Conservation (phyloP, 2,797 vertebrate genomes). For the Bradypus variegatus region DNA sequence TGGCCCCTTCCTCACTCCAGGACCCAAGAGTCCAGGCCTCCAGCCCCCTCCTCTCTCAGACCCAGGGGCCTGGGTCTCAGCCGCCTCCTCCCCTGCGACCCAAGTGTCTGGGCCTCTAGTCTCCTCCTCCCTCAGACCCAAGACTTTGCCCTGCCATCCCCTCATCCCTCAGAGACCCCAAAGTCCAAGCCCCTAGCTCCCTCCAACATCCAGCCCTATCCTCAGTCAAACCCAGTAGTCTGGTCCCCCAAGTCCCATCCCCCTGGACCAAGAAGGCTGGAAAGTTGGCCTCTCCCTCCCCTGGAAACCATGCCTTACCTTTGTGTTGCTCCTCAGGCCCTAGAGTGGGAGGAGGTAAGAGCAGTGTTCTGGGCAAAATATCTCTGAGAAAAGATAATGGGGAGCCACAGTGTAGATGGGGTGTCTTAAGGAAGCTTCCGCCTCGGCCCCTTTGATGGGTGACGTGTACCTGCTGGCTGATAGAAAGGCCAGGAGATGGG, state of each 20-base stretch:
- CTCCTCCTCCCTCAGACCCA: not conserved
- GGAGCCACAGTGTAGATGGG: not conserved
- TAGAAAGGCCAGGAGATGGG: conserved; percentile 82
- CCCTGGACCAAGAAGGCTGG: not conserved
- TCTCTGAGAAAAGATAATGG: conserved; percentile 58
- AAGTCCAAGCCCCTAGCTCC: not conserved
- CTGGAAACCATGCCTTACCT: conserved; percentile 25
- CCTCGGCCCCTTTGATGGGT: not conserved
- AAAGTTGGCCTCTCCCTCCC: not conserved
- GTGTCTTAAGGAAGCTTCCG: not conserved
- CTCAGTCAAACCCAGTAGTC: not conserved
- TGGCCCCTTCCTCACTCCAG: not conserved
- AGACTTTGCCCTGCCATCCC: not conserved
- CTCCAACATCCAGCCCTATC: not conserved
- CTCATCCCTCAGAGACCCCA: not conserved
- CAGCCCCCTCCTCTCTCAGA: not conserved
- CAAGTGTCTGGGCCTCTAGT: not conserved
- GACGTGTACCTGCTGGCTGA: conserved; percentile 81
- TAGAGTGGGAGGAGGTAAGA: conserved; percentile 41
- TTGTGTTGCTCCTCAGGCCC: not conserved
- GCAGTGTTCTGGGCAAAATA: conserved; percentile 60
- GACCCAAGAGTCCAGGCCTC: not conserved
- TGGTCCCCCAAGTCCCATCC: not conserved
- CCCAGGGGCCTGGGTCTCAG: not conserved
- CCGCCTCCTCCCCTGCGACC: no score